Evolutionary conservation across 1,140 invertebrate genomes (phyloP).

Genomic region (Macrobrachium rosenbergii): DNA sequence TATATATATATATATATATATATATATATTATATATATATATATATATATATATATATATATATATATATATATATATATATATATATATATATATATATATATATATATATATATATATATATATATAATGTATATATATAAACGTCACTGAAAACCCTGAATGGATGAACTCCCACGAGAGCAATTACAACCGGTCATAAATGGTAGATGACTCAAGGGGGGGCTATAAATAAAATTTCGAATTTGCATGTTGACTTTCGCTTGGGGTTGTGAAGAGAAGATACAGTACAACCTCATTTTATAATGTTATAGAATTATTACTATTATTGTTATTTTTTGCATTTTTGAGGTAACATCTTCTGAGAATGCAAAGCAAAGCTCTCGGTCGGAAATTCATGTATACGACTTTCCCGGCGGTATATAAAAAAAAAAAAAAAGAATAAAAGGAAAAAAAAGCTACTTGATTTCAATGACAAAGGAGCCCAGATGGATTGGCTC

Average conservation of each 20-base stretch:
- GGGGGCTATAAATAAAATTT: too few relatives aligned
- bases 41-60: not conserved
- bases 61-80: slow-evolving; percentile 26
- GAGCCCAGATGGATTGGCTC: slow-evolving; percentile 34
- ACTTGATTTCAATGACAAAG: slow-evolving; percentile 48
- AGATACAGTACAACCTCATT: too few relatives aligned
- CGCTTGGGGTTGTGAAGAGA: too few relatives aligned
- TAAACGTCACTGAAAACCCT: too few relatives aligned
- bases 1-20: slow-evolving; percentile 8
- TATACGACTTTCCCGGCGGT: slow-evolving; percentile 20
- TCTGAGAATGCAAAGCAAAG: not conserved
- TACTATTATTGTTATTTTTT: too few relatives aligned
- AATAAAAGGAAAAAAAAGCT: too few relatives aligned
- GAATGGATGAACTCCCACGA: too few relatives aligned
- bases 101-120: slow-evolving; percentile 22
- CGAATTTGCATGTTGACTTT: too few relatives aligned
- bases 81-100: slow-evolving; percentile 20
- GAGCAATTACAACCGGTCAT: too few relatives aligned
- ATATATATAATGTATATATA: not conserved
- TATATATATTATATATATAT: not conserved
- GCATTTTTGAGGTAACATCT: too few relatives aligned
- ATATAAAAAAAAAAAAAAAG: not conserved
- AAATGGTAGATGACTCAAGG: too few relatives aligned
- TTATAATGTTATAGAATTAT: too few relatives aligned
- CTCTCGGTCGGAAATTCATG: not conserved